Evolutionary conservation across 2,888 invertebrate species (phyloP).

Genomic region (Acronicta alni): DNA sequence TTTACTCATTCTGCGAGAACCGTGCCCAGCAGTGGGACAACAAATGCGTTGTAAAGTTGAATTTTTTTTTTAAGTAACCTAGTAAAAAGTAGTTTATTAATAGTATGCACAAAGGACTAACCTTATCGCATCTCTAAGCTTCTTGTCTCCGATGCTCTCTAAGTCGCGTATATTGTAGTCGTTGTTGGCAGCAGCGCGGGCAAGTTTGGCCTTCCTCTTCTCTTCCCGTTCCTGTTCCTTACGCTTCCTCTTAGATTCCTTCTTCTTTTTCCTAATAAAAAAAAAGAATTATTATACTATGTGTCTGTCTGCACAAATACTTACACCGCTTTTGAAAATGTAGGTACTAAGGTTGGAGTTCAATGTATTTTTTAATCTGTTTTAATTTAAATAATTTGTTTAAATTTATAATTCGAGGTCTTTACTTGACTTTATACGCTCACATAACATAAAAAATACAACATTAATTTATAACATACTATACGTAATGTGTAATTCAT

Average conservation of each 20-base stretch:
- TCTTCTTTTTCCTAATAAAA: slow-evolving; percentile 90
- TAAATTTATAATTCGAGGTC: too few relatives aligned
- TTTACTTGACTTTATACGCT: too few relatives aligned
- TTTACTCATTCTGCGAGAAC: too few relatives aligned
- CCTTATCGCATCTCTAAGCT: slow-evolving; percentile 92
- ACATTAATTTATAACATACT: too few relatives aligned
- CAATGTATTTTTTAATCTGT: background rate
- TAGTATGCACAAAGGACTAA: slow-evolving; percentile 57
- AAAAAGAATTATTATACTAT: background rate
- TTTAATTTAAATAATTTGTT: background rate
- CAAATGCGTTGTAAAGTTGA: too few relatives aligned
- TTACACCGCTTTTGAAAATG: background rate
- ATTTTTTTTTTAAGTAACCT: too few relatives aligned
- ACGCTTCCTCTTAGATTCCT: slow-evolving; percentile 92
- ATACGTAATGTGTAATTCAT: too few relatives aligned
- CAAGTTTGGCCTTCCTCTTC: slow-evolving; percentile 91
- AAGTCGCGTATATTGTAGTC: slow-evolving; percentile 91
- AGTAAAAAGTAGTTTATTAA: too few relatives aligned
- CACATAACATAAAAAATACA: too few relatives aligned
- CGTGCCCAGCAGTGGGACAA: too few relatives aligned
- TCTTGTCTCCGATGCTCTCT: slow-evolving; percentile 90
- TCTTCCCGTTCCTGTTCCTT: slow-evolving; percentile 92
- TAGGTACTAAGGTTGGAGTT: background rate
- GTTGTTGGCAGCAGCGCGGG: slow-evolving; percentile 85
- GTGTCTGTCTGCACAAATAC: background rate